Evolutionary conservation across 2,113 vertebrate species (phyloP).

Genomic region (Nannospalax galili): DNA sequence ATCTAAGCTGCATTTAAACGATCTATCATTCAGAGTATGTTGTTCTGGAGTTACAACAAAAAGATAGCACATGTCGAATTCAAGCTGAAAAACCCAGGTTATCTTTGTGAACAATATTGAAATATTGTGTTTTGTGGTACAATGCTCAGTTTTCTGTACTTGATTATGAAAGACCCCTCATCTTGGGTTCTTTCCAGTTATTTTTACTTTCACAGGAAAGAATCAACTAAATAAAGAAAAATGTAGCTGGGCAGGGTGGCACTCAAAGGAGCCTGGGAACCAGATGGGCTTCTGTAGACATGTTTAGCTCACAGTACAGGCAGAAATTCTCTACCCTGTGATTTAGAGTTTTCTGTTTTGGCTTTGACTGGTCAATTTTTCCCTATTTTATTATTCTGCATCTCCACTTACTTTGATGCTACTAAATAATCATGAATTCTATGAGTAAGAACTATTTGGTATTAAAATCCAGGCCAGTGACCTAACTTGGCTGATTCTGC

Average conservation of each 20-base stretch:
- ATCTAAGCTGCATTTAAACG: conserved; percentile 32
- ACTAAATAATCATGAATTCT: neutral
- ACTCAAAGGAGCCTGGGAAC: no score
- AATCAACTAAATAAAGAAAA: neutral
- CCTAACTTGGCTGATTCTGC: neutral
- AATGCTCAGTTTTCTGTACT: conserved; percentile 4
- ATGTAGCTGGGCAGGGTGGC: neutral
- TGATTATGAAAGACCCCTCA: neutral
- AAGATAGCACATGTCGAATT: neutral
- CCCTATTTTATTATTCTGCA: neutral
- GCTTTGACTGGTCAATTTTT: neutral
- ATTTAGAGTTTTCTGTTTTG: neutral
- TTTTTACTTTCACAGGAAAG: neutral
- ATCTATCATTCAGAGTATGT: neutral
- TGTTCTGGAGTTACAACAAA: neutral
- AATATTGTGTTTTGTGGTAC: neutral
- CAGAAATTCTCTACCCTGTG: neutral
- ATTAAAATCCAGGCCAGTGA: neutral
- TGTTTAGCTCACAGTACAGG: neutral
- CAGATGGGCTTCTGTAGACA: neutral
- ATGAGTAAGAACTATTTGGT: neutral
- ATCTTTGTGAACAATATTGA: neutral
- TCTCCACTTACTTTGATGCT: neutral
- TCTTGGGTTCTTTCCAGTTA: neutral
- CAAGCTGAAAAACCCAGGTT: neutral